These are phyloP conservation scores for Augiades crinisus DNA, from an alignment of 2,888 invertebrate genomes.

Conservation along the genomic window DNA sequence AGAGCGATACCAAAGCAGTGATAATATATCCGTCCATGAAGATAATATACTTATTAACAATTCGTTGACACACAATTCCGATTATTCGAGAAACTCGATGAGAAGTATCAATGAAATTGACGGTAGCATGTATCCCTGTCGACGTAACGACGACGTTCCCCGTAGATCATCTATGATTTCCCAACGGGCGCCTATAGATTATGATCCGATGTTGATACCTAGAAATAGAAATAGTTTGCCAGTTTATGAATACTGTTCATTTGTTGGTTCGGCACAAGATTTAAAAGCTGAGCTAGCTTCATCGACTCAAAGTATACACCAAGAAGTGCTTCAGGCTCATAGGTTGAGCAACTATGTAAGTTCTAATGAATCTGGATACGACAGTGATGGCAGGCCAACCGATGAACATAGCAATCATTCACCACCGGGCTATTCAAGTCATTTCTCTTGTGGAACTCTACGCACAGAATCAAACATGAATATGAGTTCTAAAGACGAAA, in stretches of 20 bases:
- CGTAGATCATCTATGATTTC: constrained; percentile 74
- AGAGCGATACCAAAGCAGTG: constrained; percentile 81
- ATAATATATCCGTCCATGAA: constrained; percentile 73
- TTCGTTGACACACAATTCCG: constrained; percentile 58
- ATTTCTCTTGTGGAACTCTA: constrained; percentile 56
- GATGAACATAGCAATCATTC: constrained; percentile 79
- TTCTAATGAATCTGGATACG: constrained; percentile 92
- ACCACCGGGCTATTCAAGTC: constrained; percentile 77
- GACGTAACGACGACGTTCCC: constrained; percentile 56
- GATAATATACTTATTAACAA: constrained; percentile 68
- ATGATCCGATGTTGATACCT: constrained; percentile 74
- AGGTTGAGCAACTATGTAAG: constrained; percentile 88
- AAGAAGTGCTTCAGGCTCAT: constrained; percentile 82
- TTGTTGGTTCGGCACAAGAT: constrained; percentile 64
- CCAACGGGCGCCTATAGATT: constrained; percentile 65
- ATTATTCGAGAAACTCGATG: constrained; percentile 65
- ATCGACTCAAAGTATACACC: constrained; percentile 78
- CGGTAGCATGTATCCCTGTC: constrained; percentile 49
- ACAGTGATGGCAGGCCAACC: constrained; percentile 86
- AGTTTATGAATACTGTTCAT: constrained; percentile 68
- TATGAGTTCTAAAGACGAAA: constrained; percentile 42
- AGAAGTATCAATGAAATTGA: constrained; percentile 70
- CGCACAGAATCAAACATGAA: constrained; percentile 39
- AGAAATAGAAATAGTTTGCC: constrained; percentile 76
- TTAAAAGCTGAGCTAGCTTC: constrained; percentile 66